Base-by-base conservation (phyloP, 2,113 vertebrate species). In the Perognathus longimembris region DNA sequence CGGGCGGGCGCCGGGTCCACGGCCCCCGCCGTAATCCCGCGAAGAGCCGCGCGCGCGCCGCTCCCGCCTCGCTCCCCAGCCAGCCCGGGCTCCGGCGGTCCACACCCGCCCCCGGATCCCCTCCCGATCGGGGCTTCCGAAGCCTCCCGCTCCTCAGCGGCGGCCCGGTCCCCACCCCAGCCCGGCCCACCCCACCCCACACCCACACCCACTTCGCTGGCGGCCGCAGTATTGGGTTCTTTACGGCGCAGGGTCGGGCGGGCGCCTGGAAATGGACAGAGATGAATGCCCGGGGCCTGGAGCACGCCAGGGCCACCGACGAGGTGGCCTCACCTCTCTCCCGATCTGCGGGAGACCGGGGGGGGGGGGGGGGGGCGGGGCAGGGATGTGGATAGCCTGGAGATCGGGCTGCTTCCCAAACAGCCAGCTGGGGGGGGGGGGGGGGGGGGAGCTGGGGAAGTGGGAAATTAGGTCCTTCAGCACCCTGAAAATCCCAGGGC, bases 21-120 rank as follows among this genome's bases (percentile, higher is more conserved):
- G 67, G 96, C 71, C 92, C 88, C 61, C 84, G 84, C 97, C 97
- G 96, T 96, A 96, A 95, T 95, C 89, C 95, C 93, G 95, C 17
- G 79, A 97, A 78, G 96, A 96, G 97, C 85, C 7, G 97, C 97
- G 97, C 96, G 8, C 22, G 3, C 67, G 45, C 69, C 63, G 1
- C 76, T 10, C 57, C 74, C 54, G 14, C 38, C 20, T 54, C 12
- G 17, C 24, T 63, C 88, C 71, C 36, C 38, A 59, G 26, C n/a
- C 21, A 11, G 84, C 67, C 22, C 15, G 12, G 14, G 50, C 50
- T 54, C 50, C 50, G 50, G 50, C 11, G 14, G 14, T 18, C 50
- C 50, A 54, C 11, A 12, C 50, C 50, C 12, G 50, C 12, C 50
- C 17, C 12, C 50, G 50, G 50, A 54, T 15, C 50, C 50, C 15